Evolutionary conservation across 2,113 vertebrate genomes (phyloP), one percentile per base, ranked within the genome.

Genomic region (Nycticebus coucang): DNA sequence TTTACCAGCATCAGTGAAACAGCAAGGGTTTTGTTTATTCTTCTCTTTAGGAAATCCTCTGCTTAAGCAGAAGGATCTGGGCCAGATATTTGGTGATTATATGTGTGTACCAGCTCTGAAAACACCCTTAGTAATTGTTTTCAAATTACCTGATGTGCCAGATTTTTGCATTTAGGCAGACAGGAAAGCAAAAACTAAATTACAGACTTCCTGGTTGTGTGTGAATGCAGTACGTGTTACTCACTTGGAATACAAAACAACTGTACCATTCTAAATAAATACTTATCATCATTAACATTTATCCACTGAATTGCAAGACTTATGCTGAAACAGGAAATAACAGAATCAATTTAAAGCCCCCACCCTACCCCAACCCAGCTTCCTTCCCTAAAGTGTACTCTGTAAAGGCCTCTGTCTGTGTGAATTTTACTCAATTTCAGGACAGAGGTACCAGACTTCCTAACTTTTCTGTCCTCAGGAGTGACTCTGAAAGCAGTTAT

Each of bases 71-170:
- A 95, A 91, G n/a, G 66, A 72, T 57, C 15, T 75, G 8, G 75
- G 57, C 81, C 79, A 89, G 57, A 35, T 30, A 28, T 75, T 17
- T 93, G 24, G 30, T 75, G 28, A 50, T 89, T 68, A 22, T 95
- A 1, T 80, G 4, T 92, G 87, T 92, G 19, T 79, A 60, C 33
- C 71, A 50, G 68, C 91, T 91, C 18, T 83, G 72, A 86, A 90
- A 95, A 77, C 55, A 97, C 55, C 96, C 82, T 91, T 87, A 96
- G 26, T 57, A 35, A 89, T 78, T 93, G 21, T 90, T 98, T 97
- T 95, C 68, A 79, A 55, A 19, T 97, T 85, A 93, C n/a, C 2
- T 37, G 87, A 79, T 74, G 4, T 60, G 21, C 18, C 3, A 96
- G 85, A 30, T 72, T 68, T 95, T 95, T 97, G 60, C 28, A 83